These are phyloP conservation scores for Odontothrips loti DNA, from an alignment of 2,888 invertebrate genomes.

Conservation along the genomic window DNA sequence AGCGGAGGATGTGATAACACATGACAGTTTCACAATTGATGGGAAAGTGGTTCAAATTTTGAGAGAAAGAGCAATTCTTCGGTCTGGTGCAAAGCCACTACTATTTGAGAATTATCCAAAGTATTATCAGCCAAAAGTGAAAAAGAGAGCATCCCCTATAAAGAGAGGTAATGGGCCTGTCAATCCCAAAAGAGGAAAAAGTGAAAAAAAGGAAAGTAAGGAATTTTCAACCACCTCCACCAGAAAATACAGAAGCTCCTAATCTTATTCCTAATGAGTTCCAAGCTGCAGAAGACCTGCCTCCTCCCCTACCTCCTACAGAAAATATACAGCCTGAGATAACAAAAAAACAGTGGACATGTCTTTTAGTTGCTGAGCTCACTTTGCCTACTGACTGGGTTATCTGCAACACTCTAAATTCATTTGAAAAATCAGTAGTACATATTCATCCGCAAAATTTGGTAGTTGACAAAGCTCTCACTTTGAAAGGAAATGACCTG, in stretches of 20 bases:
- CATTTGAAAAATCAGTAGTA: neutral
- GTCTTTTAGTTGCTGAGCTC: too few species aligned
- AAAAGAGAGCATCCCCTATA: neutral
- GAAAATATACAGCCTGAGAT: neutral
- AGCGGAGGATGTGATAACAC: too few species aligned
- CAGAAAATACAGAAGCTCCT: neutral
- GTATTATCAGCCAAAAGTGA: neutral
- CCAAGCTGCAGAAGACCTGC: neutral
- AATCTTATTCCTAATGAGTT: neutral
- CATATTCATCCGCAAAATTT: neutral
- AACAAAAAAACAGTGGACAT: too few species aligned
- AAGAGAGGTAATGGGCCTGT: neutral
- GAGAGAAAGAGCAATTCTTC: neutral
- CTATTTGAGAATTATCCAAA: neutral
- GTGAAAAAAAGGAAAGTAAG: neutral
- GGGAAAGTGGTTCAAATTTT: neutral
- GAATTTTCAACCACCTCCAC: too few species aligned
- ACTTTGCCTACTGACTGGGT: too few species aligned
- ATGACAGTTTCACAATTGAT: neutral
- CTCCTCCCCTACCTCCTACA: neutral
- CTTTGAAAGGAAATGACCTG: neutral
- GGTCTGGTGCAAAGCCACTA: neutral
- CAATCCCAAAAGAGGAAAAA: neutral
- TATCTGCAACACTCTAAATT: too few species aligned
- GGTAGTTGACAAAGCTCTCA: neutral